These are phyloP conservation scores for Zaprionus obscuricornis DNA, from an alignment of 2,888 invertebrate genomes.

Conservation along the genomic window DNA sequence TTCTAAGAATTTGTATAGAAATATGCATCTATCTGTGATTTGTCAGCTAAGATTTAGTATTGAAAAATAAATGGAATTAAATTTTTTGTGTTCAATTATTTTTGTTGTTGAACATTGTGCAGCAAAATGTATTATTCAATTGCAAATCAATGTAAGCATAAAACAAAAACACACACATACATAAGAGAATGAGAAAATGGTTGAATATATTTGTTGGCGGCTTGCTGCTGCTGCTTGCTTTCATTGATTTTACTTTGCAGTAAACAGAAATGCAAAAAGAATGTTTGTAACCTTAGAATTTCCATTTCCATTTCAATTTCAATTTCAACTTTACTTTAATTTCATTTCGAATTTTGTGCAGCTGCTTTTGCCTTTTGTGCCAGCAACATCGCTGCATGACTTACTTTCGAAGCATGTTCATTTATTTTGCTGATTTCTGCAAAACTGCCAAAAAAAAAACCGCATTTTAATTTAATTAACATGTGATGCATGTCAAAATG, in stretches of 20 bases:
- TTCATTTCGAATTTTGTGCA: slow-evolving; percentile 3
- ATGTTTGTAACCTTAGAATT: too few species aligned
- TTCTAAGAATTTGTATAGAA: background rate
- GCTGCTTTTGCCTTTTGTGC: slow-evolving; percentile 14
- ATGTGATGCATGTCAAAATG: slow-evolving; percentile 11
- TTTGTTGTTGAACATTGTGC: background rate
- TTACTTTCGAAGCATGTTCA: slow-evolving; percentile 5
- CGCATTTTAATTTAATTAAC: slow-evolving; percentile 43
- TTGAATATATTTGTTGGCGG: too few species aligned
- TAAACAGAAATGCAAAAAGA: too few species aligned
- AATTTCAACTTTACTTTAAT: too few species aligned
- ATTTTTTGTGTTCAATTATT: too few species aligned
- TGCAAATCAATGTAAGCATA: slow-evolving; percentile 16
- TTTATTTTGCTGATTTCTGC: slow-evolving; percentile 3
- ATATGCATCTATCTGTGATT: background rate
- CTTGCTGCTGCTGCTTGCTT: slow-evolving; percentile 20
- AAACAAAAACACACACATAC: background rate
- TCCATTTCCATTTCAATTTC: too few species aligned
- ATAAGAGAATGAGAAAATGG: slow-evolving; percentile 24
- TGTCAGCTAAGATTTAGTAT: background rate
- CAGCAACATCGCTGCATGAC: too few species aligned
- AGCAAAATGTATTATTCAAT: slow-evolving; percentile 43
- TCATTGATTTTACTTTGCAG: too few species aligned
- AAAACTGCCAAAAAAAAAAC: background rate
- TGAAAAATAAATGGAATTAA: too few species aligned